phyloP scores from a whole-genome alignment of 2,888 invertebrate species.

The Eurois occulta region DNA sequence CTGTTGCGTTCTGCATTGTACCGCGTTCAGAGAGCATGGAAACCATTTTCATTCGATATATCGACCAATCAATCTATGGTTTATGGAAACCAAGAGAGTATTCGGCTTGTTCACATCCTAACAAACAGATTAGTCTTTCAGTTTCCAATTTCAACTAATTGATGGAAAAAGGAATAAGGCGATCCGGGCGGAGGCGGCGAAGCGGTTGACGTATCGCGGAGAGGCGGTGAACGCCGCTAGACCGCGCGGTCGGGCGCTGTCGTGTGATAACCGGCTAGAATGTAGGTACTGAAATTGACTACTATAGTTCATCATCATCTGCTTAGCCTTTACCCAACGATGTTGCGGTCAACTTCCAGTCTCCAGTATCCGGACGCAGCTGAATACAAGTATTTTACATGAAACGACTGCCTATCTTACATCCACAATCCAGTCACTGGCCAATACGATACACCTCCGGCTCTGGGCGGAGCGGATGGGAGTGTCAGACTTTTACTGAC shows the following conservation, averaged over 20 bases:
- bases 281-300: too few relatives aligned
- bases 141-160: background rate
- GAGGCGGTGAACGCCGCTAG: too few relatives aligned
- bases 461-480: too few relatives aligned
- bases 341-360: background rate
- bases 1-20: slow-evolving; percentile 4
- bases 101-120: background rate
- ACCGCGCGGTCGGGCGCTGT: too few relatives aligned
- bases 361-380: background rate
- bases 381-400: background rate
- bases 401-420: too few relatives aligned
- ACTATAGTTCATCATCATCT: too few relatives aligned
- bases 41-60: slow-evolving; percentile 8
- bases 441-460: background rate
- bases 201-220: too few relatives aligned
- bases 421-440: background rate
- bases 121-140: background rate
- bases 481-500: too few relatives aligned
- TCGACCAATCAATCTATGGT: background rate
- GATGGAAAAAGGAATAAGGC: background rate
- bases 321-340: background rate
- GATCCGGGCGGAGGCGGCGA: background rate
- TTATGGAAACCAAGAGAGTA: background rate
- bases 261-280: too few relatives aligned
- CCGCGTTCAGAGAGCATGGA: background rate